Conservation (phyloP, 2,888 invertebrate species). For the Axea sp. region DNA sequence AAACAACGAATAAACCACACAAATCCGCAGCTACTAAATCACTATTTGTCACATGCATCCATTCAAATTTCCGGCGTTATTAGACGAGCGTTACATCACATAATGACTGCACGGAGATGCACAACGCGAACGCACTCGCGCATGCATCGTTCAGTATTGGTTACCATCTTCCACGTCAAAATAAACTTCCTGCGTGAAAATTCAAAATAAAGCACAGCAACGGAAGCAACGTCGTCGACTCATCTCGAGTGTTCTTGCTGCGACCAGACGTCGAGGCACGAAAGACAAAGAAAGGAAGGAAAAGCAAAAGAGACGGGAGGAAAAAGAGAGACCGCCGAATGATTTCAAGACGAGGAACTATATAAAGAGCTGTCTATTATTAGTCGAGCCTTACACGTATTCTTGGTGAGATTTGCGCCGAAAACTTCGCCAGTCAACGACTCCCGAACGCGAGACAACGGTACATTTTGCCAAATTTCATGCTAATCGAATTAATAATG, state of each 20-base stretch:
- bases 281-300: background rate
- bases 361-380: slow-evolving; percentile 51
- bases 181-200: slow-evolving; percentile 32
- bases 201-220: slow-evolving; percentile 28
- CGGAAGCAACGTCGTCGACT: slow-evolving; percentile 29
- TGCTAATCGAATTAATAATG: slow-evolving; percentile 39
- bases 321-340: background rate
- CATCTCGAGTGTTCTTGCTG: slow-evolving; percentile 7
- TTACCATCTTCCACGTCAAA: slow-evolving; percentile 32
- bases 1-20: slow-evolving; percentile 46
- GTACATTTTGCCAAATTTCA: slow-evolving; percentile 5
- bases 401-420: slow-evolving; percentile 27
- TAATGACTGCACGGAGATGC: slow-evolving; percentile 12
- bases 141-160: slow-evolving; percentile 8
- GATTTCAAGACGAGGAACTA: slow-evolving; percentile 29
- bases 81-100: slow-evolving; percentile 16
- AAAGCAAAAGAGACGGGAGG: background rate
- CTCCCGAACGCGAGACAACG: slow-evolving; percentile 8
- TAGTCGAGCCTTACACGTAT: slow-evolving; percentile 29
- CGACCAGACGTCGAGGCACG: slow-evolving; percentile 9
- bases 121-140: background rate
- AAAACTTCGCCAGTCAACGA: slow-evolving; percentile 45
- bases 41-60: slow-evolving; percentile 34
- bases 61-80: slow-evolving; percentile 20
- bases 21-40: slow-evolving; percentile 4